A percentile compares a stretch with the other conserved stretches of the same genome.
phyloP scores from a whole-genome alignment of 2,888 invertebrate species.

The Cheilosia scutellata region DNA sequence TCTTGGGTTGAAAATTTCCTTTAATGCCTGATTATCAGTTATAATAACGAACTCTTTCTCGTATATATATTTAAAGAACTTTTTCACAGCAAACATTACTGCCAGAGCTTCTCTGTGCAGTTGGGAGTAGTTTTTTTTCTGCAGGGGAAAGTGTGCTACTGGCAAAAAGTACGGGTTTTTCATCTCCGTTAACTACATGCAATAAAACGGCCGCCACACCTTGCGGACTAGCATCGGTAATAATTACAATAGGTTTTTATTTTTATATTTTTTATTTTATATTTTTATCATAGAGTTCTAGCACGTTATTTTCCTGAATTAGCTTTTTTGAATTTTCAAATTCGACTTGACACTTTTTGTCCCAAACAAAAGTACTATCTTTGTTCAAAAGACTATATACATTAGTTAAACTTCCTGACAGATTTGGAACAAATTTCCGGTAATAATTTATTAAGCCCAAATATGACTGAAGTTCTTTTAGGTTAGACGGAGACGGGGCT shows the following conservation, averaged over 20 bases:
- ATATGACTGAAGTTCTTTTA: too few species aligned
- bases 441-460: too few species aligned
- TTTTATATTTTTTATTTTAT: too few species aligned
- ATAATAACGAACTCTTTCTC: conserved; percentile 77
- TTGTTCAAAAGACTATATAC: too few species aligned
- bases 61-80: conserved; percentile 82
- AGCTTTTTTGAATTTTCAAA: conserved; percentile 25
- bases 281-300: conserved; percentile 12
- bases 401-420: too few species aligned
- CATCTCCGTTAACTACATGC: too few species aligned
- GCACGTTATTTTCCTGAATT: conserved; percentile 14
- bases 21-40: conserved; percentile 75
- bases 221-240: conserved; percentile 19
- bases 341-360: conserved; percentile 14
- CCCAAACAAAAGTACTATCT: too few species aligned
- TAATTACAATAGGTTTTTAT: conserved; percentile 25
- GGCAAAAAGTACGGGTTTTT: too few species aligned
- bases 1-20: conserved; percentile 70
- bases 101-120: conserved; percentile 79
- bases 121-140: conserved; percentile 75
- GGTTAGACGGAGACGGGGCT: too few species aligned
- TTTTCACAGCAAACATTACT: conserved; percentile 80
- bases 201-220: neutral
- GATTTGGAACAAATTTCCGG: too few species aligned
- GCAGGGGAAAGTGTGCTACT: too few species aligned